Percentiles rank a stretch among this genome's conserved stretches.
Conservation (phyloP, 2,888 invertebrate species). For the Erebia aethiops region DNA sequence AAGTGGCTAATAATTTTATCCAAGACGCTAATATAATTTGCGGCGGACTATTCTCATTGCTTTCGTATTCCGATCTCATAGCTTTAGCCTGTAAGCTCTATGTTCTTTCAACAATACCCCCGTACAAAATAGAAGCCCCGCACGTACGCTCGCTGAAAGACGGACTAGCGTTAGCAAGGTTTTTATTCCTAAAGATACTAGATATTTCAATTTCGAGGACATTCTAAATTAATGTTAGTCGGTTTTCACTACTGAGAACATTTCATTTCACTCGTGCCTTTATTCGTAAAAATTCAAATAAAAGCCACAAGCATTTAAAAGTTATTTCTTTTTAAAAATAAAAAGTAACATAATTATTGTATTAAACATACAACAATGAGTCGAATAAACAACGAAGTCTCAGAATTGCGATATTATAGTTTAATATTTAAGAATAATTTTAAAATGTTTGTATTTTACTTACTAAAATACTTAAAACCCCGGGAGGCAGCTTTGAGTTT, state of each 20-base stretch:
- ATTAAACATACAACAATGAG: too few species aligned
- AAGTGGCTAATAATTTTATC: not conserved
- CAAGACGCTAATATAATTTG: conserved; percentile 41
- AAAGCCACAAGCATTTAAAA: too few species aligned
- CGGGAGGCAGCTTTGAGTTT: not conserved
- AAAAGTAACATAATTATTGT: too few species aligned
- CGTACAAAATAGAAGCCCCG: conserved; percentile 76
- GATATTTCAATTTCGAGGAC: conserved; percentile 5
- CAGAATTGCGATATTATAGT: too few species aligned
- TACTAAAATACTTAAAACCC: not conserved
- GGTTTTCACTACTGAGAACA: not conserved
- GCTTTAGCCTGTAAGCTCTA: conserved; percentile 56
- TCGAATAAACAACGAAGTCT: too few species aligned
- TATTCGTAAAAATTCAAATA: too few species aligned
- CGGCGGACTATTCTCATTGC: conserved; percentile 49
- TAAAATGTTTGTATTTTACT: not conserved
- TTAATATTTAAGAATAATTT: not conserved
- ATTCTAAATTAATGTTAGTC: not conserved
- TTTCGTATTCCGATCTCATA: conserved; percentile 74
- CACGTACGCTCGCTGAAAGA: conserved; percentile 74
- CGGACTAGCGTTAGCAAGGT: conserved; percentile 62
- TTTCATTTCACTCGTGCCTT: not conserved
- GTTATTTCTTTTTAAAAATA: too few species aligned
- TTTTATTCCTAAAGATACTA: conserved; percentile 44
- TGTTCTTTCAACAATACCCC: conserved; percentile 74